Evolutionary conservation across 2,113 vertebrate genomes (phyloP), one percentile per base, ranked within the genome.

Genomic region (Lepus europaeus): DNA sequence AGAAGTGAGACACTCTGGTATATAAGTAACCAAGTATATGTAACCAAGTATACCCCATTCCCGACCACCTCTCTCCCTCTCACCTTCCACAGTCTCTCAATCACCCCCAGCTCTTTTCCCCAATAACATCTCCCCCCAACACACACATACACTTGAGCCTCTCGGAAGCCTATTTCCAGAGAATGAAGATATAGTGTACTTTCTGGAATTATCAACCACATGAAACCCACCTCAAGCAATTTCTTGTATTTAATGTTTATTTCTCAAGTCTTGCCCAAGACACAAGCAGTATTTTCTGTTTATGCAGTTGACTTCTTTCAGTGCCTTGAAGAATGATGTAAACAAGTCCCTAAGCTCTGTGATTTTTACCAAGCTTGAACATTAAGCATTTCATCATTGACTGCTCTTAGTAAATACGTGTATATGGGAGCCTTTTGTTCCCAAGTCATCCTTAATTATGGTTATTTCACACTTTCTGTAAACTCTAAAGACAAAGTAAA

Each of bases 361-460:
- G 31, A 4, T 76, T 84, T 89, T 97, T 72, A 73, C n/a, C 51
- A 89, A 95, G 22, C 6, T 9, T 29, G 81, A 77, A 22, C 39
- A 36, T 36, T 79, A 64, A 92, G 31, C 56, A 74, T 85, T 91
- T 94, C 59, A 61, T 89, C 51, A 76, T 22, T 59, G 14, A 86
- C 45, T 92, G 17, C 51, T 76, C 49, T 93, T n/a, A 53, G 29
- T 90, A 77, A 72, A 23, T 73, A 33, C 66, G n/a, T 66, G 9
- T 29, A 59, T 36, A 22, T 12, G 56, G 72, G 63, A 68, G 56
- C 72, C 59, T 76, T 92, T 85, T 25, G 36, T 84, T 36, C 3
- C 45, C 23, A 95, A 91, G 95, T 95, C 20, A 17, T 90, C 94
- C 76, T 9, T 94, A 89, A 97, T 91, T 95, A 53, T 19, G 90